A percentile compares a stretch with the other conserved stretches of the same genome.
Evolutionary conservation across 2,888 invertebrate genomes (phyloP).

Genomic region (Smittia sp.): DNA sequence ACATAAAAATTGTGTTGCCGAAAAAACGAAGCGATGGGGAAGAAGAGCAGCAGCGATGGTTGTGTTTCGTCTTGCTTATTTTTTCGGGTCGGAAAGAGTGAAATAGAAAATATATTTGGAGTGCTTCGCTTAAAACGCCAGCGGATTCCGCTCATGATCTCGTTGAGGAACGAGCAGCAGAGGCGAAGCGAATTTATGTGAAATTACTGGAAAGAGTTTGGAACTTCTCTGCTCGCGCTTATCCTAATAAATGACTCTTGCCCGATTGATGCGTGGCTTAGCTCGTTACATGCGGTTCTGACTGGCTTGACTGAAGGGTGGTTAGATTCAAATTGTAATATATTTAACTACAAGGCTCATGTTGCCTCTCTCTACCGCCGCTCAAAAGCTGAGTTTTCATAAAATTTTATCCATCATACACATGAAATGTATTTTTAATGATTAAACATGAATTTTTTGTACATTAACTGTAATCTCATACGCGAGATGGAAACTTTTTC

Average conservation of each 20-base stretch:
- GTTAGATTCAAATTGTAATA: slow-evolving; percentile 21
- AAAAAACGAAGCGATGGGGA: not conserved
- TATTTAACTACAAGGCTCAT: not conserved
- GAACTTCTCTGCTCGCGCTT: not conserved
- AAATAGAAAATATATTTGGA: slow-evolving; percentile 35
- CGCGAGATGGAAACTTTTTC: slow-evolving; percentile 33
- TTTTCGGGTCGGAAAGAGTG: slow-evolving; percentile 29
- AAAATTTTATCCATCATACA: slow-evolving; percentile 35
- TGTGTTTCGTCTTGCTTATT: slow-evolving; percentile 2
- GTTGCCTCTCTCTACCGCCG: not conserved
- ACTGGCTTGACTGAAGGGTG: not conserved
- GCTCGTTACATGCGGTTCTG: not conserved
- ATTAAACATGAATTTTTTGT: slow-evolving; percentile 36
- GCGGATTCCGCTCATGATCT: slow-evolving; percentile 3
- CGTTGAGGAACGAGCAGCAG: not conserved
- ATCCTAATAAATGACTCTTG: slow-evolving; percentile 21
- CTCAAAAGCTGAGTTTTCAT: slow-evolving; percentile 13
- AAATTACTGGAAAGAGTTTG: not conserved
- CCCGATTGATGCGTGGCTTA: not conserved
- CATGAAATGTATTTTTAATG: slow-evolving; percentile 40
- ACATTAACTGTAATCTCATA: slow-evolving; percentile 39
- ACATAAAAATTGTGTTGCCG: slow-evolving; percentile 31
- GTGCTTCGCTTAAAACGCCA: slow-evolving; percentile 8
- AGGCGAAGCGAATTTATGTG: not conserved
- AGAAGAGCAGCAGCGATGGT: not conserved